phyloP scores from a whole-genome alignment of 2,113 vertebrate species.

The Centropus bengalensis region DNA sequence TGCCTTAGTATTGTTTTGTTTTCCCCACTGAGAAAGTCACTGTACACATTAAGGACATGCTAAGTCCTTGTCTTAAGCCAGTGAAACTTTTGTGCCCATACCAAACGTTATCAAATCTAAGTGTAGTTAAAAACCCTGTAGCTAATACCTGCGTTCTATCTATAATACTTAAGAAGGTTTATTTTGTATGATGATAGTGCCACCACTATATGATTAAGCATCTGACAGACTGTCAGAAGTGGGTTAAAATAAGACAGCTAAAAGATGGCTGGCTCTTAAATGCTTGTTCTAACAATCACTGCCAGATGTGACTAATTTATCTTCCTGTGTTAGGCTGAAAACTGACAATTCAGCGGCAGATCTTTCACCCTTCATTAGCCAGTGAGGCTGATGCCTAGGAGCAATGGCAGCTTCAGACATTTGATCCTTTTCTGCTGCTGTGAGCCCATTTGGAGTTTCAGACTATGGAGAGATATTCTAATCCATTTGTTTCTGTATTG shows the following conservation, averaged over 20 bases:
- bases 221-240: neutral
- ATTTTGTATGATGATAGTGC: neutral
- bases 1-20: neutral
- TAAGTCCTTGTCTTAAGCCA: neutral
- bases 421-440: neutral
- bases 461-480: neutral
- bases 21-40: neutral
- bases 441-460: neutral
- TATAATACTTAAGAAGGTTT: neutral
- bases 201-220: neutral
- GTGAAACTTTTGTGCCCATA: neutral
- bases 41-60: neutral
- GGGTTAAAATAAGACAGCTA: neutral
- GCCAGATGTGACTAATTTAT: neutral
- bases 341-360: neutral
- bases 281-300: neutral
- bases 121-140: neutral
- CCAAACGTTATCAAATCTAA: neutral
- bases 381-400: neutral
- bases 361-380: neutral
- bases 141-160: neutral
- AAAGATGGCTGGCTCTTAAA: neutral
- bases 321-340: neutral
- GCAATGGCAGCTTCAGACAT: neutral
- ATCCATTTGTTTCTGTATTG: neutral